Base-by-base conservation (phyloP, 1,140 invertebrate genomes). In the Eciton burchellii region DNA sequence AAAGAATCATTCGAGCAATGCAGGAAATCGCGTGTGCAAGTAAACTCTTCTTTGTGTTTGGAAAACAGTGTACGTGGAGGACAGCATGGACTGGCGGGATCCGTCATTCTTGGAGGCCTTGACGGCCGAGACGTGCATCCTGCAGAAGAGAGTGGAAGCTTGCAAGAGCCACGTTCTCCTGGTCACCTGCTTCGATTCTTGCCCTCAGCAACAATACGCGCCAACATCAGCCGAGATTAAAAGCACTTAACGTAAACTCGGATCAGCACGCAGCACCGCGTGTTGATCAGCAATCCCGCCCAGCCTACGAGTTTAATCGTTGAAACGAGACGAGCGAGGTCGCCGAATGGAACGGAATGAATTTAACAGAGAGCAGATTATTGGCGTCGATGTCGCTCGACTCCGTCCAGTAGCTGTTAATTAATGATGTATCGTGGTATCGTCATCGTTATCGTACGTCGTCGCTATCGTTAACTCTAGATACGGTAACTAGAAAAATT, bases 111-210 rank as follows among this genome's bases (percentile, higher is more conserved):
- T 95, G 29, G 95, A 95, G 88, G 95, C 95, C 29, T 91, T 95
- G 11, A 93, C 95, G 84, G 91, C 91, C 19, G 95, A 95, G 84
- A 95, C 95, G 0, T 89, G 90, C 43, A 95, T 95, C 71, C 90
- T 95, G 47, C 91, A 94, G 71, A 95, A 95, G 82, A 88, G 95
- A 62, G 95, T 95, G 11, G 94, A 94, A 63, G 95, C 95, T 14
- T 95, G 95, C 87, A 95, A 95, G 83, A 95, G 95, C 73, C 94
- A 94, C 82, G 92, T 95, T 19, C 92, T 95, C 43, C 85, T 95
- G 65, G 94, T 94, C 62, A 95, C 95, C 19, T 95, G 94, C 88
- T 95, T 95, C 89, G 95, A 95, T 73, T 91, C 91, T 8, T 90
- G 87, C 84, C 92, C 92, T 35, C 84, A 81, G n/a, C 84, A 88